phyloP scores from a whole-genome alignment of 2,113 vertebrate genomes.

The Crotalus helleri region DNA sequence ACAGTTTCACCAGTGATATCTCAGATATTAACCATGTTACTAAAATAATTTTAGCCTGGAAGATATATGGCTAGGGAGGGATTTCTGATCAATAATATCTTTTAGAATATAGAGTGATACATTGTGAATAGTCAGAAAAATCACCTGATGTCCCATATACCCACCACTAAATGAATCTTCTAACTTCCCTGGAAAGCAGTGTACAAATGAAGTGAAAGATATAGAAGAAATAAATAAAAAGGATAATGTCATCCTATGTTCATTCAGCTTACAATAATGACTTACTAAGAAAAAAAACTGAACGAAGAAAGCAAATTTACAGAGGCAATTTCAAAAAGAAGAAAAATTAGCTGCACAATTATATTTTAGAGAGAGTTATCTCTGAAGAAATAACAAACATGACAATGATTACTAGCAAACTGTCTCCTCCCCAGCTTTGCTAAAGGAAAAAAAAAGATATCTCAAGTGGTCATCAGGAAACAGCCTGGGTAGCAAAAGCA shows the following conservation, averaged over 20 bases:
- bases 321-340: background rate
- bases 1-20: background rate
- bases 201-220: background rate
- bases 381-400: background rate
- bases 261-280: background rate
- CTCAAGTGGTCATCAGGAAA: background rate
- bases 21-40: background rate
- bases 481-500: background rate
- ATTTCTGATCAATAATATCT: background rate
- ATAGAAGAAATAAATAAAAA: background rate
- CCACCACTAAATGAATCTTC: background rate
- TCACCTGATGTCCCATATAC: background rate
- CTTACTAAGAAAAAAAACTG: background rate
- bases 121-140: background rate
- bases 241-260: background rate
- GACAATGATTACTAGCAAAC: background rate
- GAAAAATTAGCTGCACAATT: background rate
- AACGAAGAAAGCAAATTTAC: background rate
- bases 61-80: background rate
- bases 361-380: background rate
- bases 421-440: background rate
- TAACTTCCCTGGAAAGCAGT: background rate
- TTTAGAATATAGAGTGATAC: background rate
- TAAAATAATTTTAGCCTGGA: background rate
- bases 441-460: background rate